These are phyloP conservation scores for Suncus etruscus DNA, from an alignment of 2,113 vertebrate species.

Conservation along the genomic window DNA sequence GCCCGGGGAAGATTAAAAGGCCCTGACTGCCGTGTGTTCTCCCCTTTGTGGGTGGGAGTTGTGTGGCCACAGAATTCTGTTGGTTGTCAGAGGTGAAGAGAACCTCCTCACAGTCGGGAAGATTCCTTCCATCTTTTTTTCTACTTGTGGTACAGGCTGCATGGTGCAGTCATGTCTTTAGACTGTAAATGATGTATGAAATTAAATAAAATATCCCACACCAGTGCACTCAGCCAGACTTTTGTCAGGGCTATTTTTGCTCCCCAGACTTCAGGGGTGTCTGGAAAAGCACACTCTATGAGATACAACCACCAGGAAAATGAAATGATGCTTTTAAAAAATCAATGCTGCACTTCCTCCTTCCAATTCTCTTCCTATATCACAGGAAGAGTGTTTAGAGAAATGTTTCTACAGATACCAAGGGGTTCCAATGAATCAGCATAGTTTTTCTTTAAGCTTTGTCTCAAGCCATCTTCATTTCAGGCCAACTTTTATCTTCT, in stretches of 20 bases:
- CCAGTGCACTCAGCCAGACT: constrained; percentile 25
- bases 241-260: constrained; percentile 37
- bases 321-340: constrained; percentile 54
- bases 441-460: neutral
- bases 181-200: constrained; percentile 31
- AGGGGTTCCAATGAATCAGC: constrained; percentile 8
- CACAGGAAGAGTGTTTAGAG: constrained; percentile 33
- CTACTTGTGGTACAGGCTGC: neutral
- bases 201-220: neutral
- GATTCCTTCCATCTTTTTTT: neutral
- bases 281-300: neutral
- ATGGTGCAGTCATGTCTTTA: neutral
- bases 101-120: neutral
- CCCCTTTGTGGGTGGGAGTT: neutral
- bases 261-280: neutral
- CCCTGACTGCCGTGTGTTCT: neutral
- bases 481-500: neutral
- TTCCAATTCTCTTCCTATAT: constrained; percentile 22
- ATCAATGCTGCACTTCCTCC: neutral
- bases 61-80: too few species aligned
- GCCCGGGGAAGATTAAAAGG: neutral
- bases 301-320: neutral
- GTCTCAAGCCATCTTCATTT: neutral
- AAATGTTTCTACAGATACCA: constrained; percentile 47
- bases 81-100: too few species aligned